These are phyloP conservation scores for Acrocyrtus sp. DNA, from an alignment of 2,888 invertebrate genomes.

Conservation along the genomic window DNA sequence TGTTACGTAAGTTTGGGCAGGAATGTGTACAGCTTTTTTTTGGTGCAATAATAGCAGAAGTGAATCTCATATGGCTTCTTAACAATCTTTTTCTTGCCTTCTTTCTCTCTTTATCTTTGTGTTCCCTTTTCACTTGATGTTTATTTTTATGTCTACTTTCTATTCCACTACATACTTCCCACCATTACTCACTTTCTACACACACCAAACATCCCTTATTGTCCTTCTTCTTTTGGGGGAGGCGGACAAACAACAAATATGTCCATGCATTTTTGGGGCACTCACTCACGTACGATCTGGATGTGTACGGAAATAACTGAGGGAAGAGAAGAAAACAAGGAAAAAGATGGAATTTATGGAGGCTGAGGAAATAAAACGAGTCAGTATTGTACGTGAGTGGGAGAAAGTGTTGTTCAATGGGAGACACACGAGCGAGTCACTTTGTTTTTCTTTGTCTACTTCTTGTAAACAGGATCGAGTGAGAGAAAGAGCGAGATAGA, in stretches of 20 bases:
- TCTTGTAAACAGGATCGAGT: not conserved
- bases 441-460: not conserved
- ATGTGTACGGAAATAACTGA: not conserved
- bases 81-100: constrained; percentile 10
- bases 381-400: constrained; percentile 53
- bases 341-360: constrained; percentile 47
- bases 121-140: constrained; percentile 4
- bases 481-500: not conserved
- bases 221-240: not conserved
- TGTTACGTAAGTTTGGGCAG: constrained; percentile 31
- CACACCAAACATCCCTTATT: not conserved
- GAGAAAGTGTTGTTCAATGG: constrained; percentile 35
- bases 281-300: not conserved
- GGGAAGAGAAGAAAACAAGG: not conserved
- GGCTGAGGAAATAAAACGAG: constrained; percentile 50
- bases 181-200: not conserved
- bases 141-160: constrained; percentile 26
- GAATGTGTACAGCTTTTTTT: not conserved
- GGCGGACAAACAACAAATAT: not conserved
- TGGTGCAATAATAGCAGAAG: constrained; percentile 14
- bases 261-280: not conserved
- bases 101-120: constrained; percentile 23
- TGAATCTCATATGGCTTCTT: constrained; percentile 39
- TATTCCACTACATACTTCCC: not conserved
- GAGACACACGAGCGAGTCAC: constrained; percentile 33